A percentile compares a stretch with the other conserved stretches of the same genome.
Conservation (phyloP, 2,888 invertebrate genomes). For the Rutpela maculata region DNA sequence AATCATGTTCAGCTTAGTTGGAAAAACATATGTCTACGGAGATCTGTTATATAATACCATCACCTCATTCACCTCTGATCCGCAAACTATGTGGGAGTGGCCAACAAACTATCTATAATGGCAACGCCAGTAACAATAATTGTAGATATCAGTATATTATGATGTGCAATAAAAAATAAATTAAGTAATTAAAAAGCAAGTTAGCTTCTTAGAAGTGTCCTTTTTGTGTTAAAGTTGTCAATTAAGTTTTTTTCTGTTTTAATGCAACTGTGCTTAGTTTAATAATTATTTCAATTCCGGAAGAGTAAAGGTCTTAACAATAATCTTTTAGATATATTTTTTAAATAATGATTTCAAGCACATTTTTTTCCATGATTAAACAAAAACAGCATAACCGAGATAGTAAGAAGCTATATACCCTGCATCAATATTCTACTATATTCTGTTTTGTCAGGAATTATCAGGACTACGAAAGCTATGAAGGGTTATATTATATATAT, state of each 20-base stretch:
- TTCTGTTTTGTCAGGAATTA: too few relatives aligned
- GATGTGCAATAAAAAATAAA: slow-evolving; percentile 12
- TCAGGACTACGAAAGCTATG: too few relatives aligned
- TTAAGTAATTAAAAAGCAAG: slow-evolving; percentile 5
- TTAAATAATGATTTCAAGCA: too few relatives aligned
- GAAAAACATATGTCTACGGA: slow-evolving; percentile 39
- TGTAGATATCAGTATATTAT: not conserved
- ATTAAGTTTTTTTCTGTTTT: not conserved
- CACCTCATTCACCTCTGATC: slow-evolving; percentile 49
- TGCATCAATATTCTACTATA: too few relatives aligned
- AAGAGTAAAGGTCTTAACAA: not conserved
- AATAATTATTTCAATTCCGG: not conserved
- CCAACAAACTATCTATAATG: slow-evolving; percentile 49
- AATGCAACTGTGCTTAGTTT: not conserved
- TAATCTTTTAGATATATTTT: too few relatives aligned
- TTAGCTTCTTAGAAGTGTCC: not conserved
- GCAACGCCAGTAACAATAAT: slow-evolving; percentile 42
- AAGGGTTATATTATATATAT: too few relatives aligned
- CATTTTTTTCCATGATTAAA: too few relatives aligned
- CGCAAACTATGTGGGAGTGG: slow-evolving; percentile 55
- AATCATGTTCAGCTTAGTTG: slow-evolving; percentile 16
- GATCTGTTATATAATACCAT: slow-evolving; percentile 50
- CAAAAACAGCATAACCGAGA: too few relatives aligned
- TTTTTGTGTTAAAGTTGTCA: not conserved
- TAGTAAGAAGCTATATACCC: too few relatives aligned